Base-by-base conservation (phyloP, 2,888 invertebrate species). In the Lucinisca nassula region DNA sequence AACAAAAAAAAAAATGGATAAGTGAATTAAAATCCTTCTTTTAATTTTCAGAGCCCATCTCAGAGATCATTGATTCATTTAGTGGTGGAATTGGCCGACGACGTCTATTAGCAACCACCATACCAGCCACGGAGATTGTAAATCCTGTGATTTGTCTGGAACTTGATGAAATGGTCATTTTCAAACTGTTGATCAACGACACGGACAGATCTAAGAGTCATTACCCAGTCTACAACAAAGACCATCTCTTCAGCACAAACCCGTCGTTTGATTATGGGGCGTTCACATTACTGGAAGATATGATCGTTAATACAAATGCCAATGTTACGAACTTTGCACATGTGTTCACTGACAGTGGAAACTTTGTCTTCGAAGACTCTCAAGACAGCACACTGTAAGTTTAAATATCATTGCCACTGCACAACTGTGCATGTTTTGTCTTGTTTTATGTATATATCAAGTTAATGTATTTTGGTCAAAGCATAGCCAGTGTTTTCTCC, bases 91-190 rank as follows among this genome's bases (percentile, higher is more conserved):
- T 79, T 14, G 90, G 93, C 2, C 83, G 95, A n/a, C 81, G 95
- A 77, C 93, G 94, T 79, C 93, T 94, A 27, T 82, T 93, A 6
- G 80, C 94, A 6, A 89, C 93, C 1, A 92, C 93, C 0, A 78
- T 93, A 17, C 94, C 94, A 8, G 40, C 85, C 38, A 94, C 92
- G 77, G 94, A 95, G 83, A 91, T 96, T 24, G 77, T 90, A 12
- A 96, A 95, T 82, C 95, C 95, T 17, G 90, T 95, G 2, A 73
- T 96, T 58, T 96, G 96, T 84, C 88, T 95, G 72, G 95, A 95
- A 77, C 84, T 90, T 17, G 93, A 93, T 1, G 95, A 95, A 51
- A 93, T 95, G 91, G 92, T 96, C 2, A 87, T 96, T 37, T 96
- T 96, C 90, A 94, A 95, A 76, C 89, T 95, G 21, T 91, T 88